phyloP scores from a whole-genome alignment of 1,140 invertebrate genomes.

The Harlomillsia oculata region DNA sequence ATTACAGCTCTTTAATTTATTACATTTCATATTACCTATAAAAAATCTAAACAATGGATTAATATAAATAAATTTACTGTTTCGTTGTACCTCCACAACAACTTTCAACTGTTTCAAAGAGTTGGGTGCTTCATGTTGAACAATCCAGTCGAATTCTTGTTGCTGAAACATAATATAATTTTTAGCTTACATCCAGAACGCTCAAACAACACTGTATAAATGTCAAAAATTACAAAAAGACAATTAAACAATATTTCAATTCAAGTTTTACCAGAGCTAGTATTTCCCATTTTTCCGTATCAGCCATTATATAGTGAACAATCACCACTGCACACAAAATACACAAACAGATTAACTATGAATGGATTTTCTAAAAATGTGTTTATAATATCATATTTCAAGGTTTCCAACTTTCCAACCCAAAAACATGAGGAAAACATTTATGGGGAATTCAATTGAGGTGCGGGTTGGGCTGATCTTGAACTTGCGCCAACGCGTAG shows the following conservation, averaged over 20 bases:
- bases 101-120: constrained; percentile 71
- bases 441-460: too few species aligned
- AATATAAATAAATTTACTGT: too few species aligned
- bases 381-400: not conserved
- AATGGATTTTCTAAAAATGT: not conserved
- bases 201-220: constrained; percentile 19
- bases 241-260: constrained; percentile 16
- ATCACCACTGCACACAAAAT: not conserved
- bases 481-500: too few species aligned
- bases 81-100: constrained; percentile 61
- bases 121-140: constrained; percentile 77
- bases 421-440: not conserved
- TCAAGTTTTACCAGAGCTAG: constrained; percentile 60
- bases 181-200: not conserved
- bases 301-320: constrained; percentile 50
- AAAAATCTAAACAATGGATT: too few species aligned
- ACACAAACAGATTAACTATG: not conserved
- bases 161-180: constrained; percentile 51
- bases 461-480: too few species aligned
- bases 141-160: constrained; percentile 86
- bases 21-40: too few species aligned
- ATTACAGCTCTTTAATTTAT: too few species aligned
- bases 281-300: constrained; percentile 73
- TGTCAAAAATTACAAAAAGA: constrained; percentile 36
- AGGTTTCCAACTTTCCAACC: not conserved